These are phyloP conservation scores for Muscicapa adusta DNA, from an alignment of 2,113 vertebrate genomes.

Conservation along the genomic window DNA sequence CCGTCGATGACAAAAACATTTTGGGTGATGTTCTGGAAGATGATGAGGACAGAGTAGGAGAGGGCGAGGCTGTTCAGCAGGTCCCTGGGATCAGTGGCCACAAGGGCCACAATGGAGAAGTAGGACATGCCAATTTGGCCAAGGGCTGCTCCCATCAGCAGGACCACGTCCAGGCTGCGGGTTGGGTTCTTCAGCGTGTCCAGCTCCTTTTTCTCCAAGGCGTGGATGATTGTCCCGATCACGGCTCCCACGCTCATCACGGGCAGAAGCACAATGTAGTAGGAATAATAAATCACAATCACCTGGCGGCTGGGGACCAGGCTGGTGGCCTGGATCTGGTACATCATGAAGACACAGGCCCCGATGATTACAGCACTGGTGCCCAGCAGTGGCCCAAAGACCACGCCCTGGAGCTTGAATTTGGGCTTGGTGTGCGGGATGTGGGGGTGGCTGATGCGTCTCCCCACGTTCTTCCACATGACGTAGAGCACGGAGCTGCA, in stretches of 20 bases:
- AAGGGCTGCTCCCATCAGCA: slow-evolving; percentile 80
- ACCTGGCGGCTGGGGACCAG: slow-evolving; percentile 8
- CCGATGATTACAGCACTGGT: slow-evolving; percentile 66
- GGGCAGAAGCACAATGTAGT: slow-evolving; percentile 76
- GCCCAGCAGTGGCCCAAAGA: slow-evolving; percentile 77
- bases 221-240: slow-evolving; percentile 73
- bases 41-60: slow-evolving; percentile 80
- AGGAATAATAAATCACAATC: slow-evolving; percentile 83
- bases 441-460: slow-evolving; percentile 32
- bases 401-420: slow-evolving; percentile 67
- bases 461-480: slow-evolving; percentile 91
- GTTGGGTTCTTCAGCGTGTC: slow-evolving; percentile 82
- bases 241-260: slow-evolving; percentile 77
- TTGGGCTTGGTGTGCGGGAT: background rate
- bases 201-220: slow-evolving; percentile 73
- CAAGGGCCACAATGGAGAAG: slow-evolving; percentile 86
- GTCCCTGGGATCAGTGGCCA: slow-evolving; percentile 61
- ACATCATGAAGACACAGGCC: slow-evolving; percentile 76
- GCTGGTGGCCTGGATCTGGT: slow-evolving; percentile 78
- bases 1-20: slow-evolving; percentile 91
- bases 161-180: slow-evolving; percentile 82
- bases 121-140: slow-evolving; percentile 84
- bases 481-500: slow-evolving; percentile 84
- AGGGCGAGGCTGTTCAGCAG: slow-evolving; percentile 79
- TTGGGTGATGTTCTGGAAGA: slow-evolving; percentile 85